Conservation (phyloP, 2,797 vertebrate species). For the Darevskia mixta region DNA sequence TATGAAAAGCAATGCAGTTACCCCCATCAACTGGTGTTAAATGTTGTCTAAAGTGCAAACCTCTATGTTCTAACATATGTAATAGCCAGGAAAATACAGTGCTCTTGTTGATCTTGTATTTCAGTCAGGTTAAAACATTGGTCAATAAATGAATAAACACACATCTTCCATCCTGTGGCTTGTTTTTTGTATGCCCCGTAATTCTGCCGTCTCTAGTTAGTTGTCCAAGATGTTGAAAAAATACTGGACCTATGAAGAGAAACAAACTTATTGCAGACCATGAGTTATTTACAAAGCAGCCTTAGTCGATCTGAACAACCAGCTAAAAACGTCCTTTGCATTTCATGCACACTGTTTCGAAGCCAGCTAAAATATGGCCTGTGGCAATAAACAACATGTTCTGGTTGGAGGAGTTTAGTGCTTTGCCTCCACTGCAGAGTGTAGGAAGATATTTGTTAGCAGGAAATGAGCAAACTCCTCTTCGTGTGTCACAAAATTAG, state of each 20-base stretch:
- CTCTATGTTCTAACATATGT: conserved; percentile 92
- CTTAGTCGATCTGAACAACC: neutral
- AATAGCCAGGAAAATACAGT: conserved; percentile 89
- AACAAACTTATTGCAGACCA: neutral
- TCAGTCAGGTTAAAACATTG: conserved; percentile 95
- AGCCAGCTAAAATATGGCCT: neutral
- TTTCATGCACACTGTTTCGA: neutral
- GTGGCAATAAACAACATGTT: neutral
- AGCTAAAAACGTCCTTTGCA: neutral
- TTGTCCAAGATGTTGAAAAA: conserved; percentile 96
- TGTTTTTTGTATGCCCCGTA: conserved; percentile 48
- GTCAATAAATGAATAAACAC: conserved; percentile 94
- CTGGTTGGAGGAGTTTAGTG: neutral
- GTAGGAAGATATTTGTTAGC: neutral
- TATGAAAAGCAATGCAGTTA: conserved; percentile 92
- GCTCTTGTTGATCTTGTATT: conserved; percentile 93
- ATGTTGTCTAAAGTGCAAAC: conserved; percentile 93
- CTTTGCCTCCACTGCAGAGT: neutral
- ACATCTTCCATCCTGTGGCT: conserved; percentile 70
- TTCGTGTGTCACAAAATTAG: too few species aligned
- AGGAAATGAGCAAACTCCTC: neutral
- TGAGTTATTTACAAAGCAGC: neutral
- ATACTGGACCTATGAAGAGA: conserved; percentile 89
- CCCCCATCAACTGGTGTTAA: conserved; percentile 91
- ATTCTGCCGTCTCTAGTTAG: conserved; percentile 65